Base-by-base conservation (phyloP, 1,140 invertebrate genomes). In the Oreohelix idahoensis region DNA sequence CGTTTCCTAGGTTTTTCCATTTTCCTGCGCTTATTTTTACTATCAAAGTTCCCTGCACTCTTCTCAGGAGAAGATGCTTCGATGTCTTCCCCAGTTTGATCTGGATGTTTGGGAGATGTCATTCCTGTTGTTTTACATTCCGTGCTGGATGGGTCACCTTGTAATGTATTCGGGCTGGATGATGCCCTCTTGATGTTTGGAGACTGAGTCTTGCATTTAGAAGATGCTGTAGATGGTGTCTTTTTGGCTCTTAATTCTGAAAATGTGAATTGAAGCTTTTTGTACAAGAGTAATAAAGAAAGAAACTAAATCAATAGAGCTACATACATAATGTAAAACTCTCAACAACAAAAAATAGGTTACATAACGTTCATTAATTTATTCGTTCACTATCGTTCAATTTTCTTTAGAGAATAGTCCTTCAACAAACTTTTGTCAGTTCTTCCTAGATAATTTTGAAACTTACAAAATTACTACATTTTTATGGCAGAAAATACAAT, bases 1-100 rank as follows among this genome's bases (percentile, higher is more conserved):
- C 92, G 81, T 80, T 91, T 92, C 32, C 89, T 83, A 1, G 92
- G 92, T 53, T 88, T 87, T 17, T 92, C 92, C 84, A 89, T 89
- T 87, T 92, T 92, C 35, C 92, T 83, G 26, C 92, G 80, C 23
- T 90, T 91, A 82, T 89, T 90, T 86, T 91, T 83, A 77, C 29
- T 73, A 69, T 39, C 63, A n/a, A 17, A 29, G 10, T 38, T 81
- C 26, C 79, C 63, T 42, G 45, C 36, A 32, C 20, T 80, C 66
- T 63, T 63, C 63, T 29, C 49, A 15, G 49, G 63, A 66, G 66
- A 79, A 76, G 75, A 94, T 4, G 93, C 94, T 10, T 91, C 93
- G 70, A 88, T 86, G 15, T 88, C 84, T 69, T 85, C 79, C 20
- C 77, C 74, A n/a, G 49, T n/a, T n/a, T 29, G 29, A 38, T 39